Percentiles rank a stretch among this genome's conserved stretches.
Evolutionary conservation across 2,113 vertebrate species (phyloP).

Genomic region (Prunella himalayana): DNA sequence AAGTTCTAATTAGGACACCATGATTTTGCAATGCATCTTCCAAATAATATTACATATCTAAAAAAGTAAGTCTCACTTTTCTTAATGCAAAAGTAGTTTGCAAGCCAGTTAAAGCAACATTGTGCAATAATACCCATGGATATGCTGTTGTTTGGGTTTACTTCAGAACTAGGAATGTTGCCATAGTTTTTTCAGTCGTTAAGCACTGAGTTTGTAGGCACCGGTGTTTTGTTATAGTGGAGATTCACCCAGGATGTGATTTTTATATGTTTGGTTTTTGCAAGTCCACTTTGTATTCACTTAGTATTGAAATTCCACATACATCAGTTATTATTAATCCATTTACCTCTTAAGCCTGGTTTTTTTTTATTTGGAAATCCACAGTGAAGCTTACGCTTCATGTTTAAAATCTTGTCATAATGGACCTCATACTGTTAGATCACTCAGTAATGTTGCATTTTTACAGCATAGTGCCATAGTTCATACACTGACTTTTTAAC

Average conservation of each 20-base stretch:
- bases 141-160: background rate
- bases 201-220: background rate
- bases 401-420: background rate
- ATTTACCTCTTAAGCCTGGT: background rate
- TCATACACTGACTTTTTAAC: constrained; percentile 49
- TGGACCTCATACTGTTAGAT: constrained; percentile 6
- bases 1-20: background rate
- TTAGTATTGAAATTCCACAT: background rate
- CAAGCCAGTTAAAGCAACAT: background rate
- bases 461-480: constrained; percentile 20
- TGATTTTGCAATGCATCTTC: background rate
- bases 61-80: background rate
- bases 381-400: background rate
- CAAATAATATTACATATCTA: background rate
- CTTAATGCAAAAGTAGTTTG: background rate
- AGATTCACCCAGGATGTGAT: background rate
- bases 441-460: constrained; percentile 22
- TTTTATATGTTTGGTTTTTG: background rate
- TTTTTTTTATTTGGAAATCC: background rate
- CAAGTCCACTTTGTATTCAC: background rate
- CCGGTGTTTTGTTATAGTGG: background rate
- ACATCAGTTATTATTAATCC: background rate
- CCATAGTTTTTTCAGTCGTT: background rate
- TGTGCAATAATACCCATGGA: background rate
- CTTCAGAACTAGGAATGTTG: background rate